These are phyloP conservation scores for Caracal caracal DNA, from an alignment of 2,113 vertebrate genomes.

Conservation along the genomic window DNA sequence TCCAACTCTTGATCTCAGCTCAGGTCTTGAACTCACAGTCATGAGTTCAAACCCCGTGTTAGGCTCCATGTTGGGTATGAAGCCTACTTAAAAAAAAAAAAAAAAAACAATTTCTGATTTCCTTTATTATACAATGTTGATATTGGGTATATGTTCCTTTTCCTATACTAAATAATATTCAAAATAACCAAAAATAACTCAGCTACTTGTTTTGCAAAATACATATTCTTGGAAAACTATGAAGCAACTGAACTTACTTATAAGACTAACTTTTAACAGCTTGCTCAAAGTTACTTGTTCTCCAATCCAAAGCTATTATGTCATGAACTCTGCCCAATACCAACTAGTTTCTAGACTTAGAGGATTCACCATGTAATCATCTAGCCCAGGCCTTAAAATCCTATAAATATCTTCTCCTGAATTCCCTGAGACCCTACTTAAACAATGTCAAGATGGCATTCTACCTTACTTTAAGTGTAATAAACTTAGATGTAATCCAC, in stretches of 20 bases:
- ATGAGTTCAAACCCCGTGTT: too few species aligned
- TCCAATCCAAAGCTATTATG: not conserved
- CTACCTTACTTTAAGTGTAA: not conserved
- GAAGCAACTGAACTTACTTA: not conserved
- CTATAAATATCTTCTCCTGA: not conserved
- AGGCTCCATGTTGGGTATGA: too few species aligned
- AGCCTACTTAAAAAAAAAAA: too few species aligned
- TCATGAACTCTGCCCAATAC: not conserved
- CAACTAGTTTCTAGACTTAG: not conserved
- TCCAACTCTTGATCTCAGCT: too few species aligned
- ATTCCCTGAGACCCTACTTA: not conserved
- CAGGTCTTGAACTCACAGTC: too few species aligned
- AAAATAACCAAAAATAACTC: not conserved
- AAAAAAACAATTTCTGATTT: not conserved
- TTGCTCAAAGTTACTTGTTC: not conserved
- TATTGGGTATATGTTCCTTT: not conserved
- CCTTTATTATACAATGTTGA: not conserved
- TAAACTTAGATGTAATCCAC: not conserved
- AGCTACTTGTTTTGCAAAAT: not conserved
- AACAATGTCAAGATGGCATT: not conserved
- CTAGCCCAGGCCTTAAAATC: not conserved
- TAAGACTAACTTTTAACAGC: not conserved
- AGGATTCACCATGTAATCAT: not conserved
- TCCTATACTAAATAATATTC: not conserved
- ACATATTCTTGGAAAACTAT: not conserved